Base-by-base conservation (phyloP, 2,888 invertebrate genomes). In the Trilocha varians region DNA sequence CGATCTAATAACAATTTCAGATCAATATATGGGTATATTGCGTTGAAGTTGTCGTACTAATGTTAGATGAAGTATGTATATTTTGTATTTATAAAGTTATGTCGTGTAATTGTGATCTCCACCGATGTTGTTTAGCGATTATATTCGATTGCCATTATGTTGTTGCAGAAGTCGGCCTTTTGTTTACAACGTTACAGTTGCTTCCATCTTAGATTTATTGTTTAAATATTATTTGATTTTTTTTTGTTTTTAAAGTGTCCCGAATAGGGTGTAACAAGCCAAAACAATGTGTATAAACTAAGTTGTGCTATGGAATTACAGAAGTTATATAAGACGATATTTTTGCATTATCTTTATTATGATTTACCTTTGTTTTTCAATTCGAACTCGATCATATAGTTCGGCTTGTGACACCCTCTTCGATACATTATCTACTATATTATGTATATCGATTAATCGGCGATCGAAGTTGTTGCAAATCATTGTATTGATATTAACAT, bases 51-150 rank as follows among this genome's bases (percentile, higher is more conserved):
- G 82, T 70, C 68, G 65, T 65, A 65, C 56, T 75, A 77, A 68
- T 65, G 59, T 76, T 77, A 79, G 75, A 76, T 77, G 70, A 73
- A 77, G 71, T 77, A 71, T 84, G 83, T 85, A 82, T 80, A 84
- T 82, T 77, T 80, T 82, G 79, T 84, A 83, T 9, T 84, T 83
- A 77, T 76, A 73, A 79, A 71, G 66, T 70, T 78, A 72, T 78
- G 73, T 78, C 72, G 78, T 83, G 78, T 83, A 80, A 76, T 78
- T 83, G 78, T 85, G 85, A 85, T 85, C 85, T 85, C 85, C 85
- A 85, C 85, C 85, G 85, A 85, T 78, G 79, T 83, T 83, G 78
- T 73, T 82, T 82, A 85, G 77, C 80, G 76, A 78, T 80, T 74
- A 42, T 42, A 78, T 67, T 73, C 73, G 66, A 76, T 78, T 85